Evolutionary conservation across 1,140 invertebrate species (phyloP), one percentile per base, ranked within the genome.

Genomic region (Formica selysi): DNA sequence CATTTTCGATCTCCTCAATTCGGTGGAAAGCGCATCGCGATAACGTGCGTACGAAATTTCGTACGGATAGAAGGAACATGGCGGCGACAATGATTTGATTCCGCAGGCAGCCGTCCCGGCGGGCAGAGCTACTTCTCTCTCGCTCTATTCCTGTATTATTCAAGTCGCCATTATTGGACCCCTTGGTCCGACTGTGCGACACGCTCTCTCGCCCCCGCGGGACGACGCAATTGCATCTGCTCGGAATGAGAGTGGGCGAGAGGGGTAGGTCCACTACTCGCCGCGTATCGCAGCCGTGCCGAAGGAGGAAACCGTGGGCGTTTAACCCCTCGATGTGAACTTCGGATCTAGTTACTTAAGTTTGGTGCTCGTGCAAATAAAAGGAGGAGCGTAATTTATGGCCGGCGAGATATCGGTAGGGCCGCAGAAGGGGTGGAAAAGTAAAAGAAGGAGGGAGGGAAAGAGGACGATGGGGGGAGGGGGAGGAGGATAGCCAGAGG

Each of bases 171-270:
- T 92, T 92, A 92, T 91, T 88, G 80, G 89, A 89, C 85, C 90
- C 88, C 89, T 89, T 91, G 89, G 89, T 89, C 73, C 89, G 84
- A 67, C 71, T 74, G 78, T 79, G 86, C 51, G 86, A 86, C 86
- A 86, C 84, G 89, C 86, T 70, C 86, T 76, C 80, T 91, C 90
- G 89, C 90, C 91, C 91, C 91, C 91, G 91, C 91, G 90, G 88
- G 92, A 93, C 92, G 73, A 93, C 92, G 92, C 89, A 91, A 93
- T 93, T 92, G 93, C 92, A 93, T 93, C 92, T 92, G 91, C 74
- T 76, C 86, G 86, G 86, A 86, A 87, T 87, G 89, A 90, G 89
- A 88, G 86, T 71, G 61, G 22, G 74, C 61, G 51, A 85, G 76
- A 80, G 84, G 76, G 81, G 89, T 86, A 65, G 65, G 83, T 54